phyloP scores from a whole-genome alignment of 2,888 invertebrate genomes.

The Zhuqinia jingwanae region DNA sequence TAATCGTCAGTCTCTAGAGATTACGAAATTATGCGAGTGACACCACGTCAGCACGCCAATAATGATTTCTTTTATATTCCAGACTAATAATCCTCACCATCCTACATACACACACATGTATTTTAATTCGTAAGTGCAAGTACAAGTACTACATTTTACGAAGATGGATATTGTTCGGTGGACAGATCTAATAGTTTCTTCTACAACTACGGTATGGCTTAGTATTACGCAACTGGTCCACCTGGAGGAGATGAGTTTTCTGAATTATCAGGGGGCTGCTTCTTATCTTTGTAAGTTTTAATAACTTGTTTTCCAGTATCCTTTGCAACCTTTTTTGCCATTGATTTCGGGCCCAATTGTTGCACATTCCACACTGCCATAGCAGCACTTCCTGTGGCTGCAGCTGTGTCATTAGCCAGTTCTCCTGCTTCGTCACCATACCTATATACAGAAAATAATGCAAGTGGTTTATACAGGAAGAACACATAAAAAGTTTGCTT shows the following conservation, averaged over 20 bases:
- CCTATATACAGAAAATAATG: conserved; percentile 81
- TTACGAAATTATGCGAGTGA: no score
- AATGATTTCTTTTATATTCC: no score
- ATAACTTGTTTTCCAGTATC: conserved; percentile 84
- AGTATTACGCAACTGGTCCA: conserved; percentile 24
- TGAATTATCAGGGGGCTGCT: conserved; percentile 18
- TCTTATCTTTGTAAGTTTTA: conserved; percentile 80
- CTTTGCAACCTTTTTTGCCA: conserved; percentile 85
- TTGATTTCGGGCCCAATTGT: conserved; percentile 86
- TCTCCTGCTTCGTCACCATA: conserved; percentile 87
- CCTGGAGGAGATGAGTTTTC: conserved; percentile 32
- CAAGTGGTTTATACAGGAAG: neutral
- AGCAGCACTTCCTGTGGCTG: conserved; percentile 87
- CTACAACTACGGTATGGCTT: neutral
- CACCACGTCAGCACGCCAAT: no score
- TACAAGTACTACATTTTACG: neutral
- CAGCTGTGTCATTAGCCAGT: conserved; percentile 86
- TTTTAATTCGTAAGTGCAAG: no score
- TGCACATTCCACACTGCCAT: conserved; percentile 85
- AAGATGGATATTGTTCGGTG: neutral
- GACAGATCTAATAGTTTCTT: neutral
- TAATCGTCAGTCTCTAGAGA: conserved; percentile 15
- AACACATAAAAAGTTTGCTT: neutral
- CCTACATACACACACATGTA: no score
- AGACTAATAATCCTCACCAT: no score